Percentiles rank a stretch among this genome's conserved stretches.
These are phyloP conservation scores for Palythoa grandiflora DNA, from an alignment of 92 coral and sea anemone species.

Conservation along the genomic window DNA sequence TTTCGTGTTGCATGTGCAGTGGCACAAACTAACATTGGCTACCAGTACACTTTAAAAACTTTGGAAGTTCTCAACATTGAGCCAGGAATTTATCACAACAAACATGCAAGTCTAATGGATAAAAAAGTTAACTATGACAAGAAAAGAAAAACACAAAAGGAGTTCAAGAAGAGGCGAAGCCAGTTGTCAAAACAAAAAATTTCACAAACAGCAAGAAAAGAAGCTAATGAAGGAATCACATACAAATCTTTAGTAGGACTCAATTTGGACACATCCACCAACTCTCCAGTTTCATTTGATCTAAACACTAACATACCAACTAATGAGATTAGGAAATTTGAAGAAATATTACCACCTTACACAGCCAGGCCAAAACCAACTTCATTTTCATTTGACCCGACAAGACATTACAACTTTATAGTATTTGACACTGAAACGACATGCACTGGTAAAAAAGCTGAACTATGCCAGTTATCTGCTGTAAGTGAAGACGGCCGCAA, in stretches of 20 bases:
- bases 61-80: slow-evolving; percentile 24
- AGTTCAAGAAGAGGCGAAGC: slow-evolving; percentile 33
- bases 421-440: slow-evolving; percentile 36
- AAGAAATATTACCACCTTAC: slow-evolving; percentile 45
- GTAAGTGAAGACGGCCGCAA: slow-evolving; percentile 13
- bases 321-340: slow-evolving; percentile 36
- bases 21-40: slow-evolving; percentile 62
- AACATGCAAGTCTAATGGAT: slow-evolving; percentile 11
- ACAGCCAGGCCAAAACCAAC: background rate
- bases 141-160: slow-evolving; percentile 10
- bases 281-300: background rate
- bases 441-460: slow-evolving; percentile 18
- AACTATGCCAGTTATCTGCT: slow-evolving; percentile 40
- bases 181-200: slow-evolving; percentile 22
- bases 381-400: background rate
- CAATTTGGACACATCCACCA: background rate
- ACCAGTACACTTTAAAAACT: slow-evolving; percentile 34
- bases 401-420: background rate
- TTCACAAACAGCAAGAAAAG: slow-evolving; percentile 48
- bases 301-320: slow-evolving; percentile 28
- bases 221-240: slow-evolving; percentile 54
- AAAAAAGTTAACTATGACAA: slow-evolving; percentile 24
- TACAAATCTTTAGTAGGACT: slow-evolving; percentile 51
- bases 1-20: slow-evolving; percentile 65
- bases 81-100: background rate